Evolutionary conservation across 2,888 invertebrate species (phyloP).

Genomic region (Petrolisthes manimaculis): DNA sequence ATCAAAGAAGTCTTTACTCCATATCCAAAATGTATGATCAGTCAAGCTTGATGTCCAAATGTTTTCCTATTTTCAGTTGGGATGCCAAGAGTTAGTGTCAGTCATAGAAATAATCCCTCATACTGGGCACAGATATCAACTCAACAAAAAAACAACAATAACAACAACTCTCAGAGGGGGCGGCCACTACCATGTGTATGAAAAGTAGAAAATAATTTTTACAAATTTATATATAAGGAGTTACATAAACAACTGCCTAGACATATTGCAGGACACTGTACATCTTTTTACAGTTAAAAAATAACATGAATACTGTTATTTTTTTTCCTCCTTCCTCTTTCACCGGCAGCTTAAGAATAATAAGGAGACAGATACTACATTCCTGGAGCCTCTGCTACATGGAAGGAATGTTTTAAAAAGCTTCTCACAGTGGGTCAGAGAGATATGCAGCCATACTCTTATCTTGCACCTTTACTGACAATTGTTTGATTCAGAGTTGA

Average conservation of each 20-base stretch:
- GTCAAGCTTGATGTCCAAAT: too few relatives aligned
- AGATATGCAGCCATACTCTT: background rate
- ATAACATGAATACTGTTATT: slow-evolving; percentile 45
- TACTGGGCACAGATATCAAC: slow-evolving; percentile 30
- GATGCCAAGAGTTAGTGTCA: background rate
- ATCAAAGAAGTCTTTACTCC: too few relatives aligned
- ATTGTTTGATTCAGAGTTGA: too few relatives aligned
- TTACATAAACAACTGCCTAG: slow-evolving; percentile 34
- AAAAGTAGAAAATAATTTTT: slow-evolving; percentile 40
- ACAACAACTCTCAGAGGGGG: background rate
- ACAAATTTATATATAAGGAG: slow-evolving; percentile 36
- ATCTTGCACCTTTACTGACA: background rate
- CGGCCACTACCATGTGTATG: slow-evolving; percentile 28
- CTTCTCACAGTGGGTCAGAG: slow-evolving; percentile 23
- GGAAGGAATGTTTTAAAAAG: slow-evolving; percentile 38
- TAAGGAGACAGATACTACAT: slow-evolving; percentile 27
- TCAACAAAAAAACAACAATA: slow-evolving; percentile 15
- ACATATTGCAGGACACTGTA: slow-evolving; percentile 39
- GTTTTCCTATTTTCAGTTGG: background rate
- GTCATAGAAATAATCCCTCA: too few relatives aligned
- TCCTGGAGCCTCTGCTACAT: slow-evolving; percentile 22
- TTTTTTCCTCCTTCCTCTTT: background rate
- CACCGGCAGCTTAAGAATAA: background rate
- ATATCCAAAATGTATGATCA: too few relatives aligned
- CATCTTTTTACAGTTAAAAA: slow-evolving; percentile 47